Base-by-base conservation (phyloP, 2,888 invertebrate species). In the Ferdinandea cuprea region DNA sequence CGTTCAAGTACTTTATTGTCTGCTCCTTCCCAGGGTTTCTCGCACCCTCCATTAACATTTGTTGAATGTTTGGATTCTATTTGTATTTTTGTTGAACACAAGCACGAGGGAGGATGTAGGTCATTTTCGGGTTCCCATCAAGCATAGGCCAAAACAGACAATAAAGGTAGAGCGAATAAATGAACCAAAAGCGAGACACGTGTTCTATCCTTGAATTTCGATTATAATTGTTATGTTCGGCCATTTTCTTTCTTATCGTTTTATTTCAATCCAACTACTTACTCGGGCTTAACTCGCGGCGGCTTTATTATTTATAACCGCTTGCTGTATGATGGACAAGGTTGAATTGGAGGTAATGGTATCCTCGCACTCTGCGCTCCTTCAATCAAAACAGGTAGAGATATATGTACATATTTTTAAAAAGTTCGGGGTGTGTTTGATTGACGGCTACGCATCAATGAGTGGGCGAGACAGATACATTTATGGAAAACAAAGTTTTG, bases 51-150 rank as follows among this genome's bases (percentile, higher is more conserved):
- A 25, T 13, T 37, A 48, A 50, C 69, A 80, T 76, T 80, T 80
- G 76, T 80, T 80, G 80, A 80, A 59, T 76, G 52, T 76, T 80
- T 74, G 74, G 56, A 69, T 80, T 66, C 35, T 40, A 7, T 40
- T 40, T 19, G 3, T 42, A 8, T 42, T 44, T 54, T 46, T 50
- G 63, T 9, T 73, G 54, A 59, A 66, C 50, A 72, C 65, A 63
- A 63, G 46, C 32, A 69, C 50, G 30, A 52, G n/a, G 40, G 17
- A 19, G 2, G 9, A 15, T 15, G 6, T 7, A 44, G 40, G n/a
- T 11, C 15, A 48, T 25, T 32, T 50, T 6, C 19, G 2, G 3
- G 4, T 32, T n/a, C 7, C 30, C 13, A 8, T 21, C n/a, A 30
- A 11, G 21, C 7, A 21, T 61, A 40, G 44, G 37, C 35, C 17